A percentile compares a stretch with the other conserved stretches of the same genome.
Conservation (phyloP, 1,140 invertebrate species). For the Zaprionus inermis region DNA sequence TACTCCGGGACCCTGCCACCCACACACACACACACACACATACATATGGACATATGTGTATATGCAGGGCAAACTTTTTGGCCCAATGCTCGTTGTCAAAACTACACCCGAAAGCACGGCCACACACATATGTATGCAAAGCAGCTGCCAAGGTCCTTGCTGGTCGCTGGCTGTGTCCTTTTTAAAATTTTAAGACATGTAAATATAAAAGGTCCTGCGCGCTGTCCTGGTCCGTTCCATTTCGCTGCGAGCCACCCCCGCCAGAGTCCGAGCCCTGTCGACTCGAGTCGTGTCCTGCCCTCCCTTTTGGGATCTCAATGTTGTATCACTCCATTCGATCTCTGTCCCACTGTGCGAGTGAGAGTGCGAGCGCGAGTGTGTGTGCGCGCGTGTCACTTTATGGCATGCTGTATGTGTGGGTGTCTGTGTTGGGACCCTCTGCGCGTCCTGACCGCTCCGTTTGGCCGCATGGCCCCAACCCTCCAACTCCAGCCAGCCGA, state of each 20-base stretch:
- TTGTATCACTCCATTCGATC: slow-evolving; percentile 73
- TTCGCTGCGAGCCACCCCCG: slow-evolving; percentile 44
- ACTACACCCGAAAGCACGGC: slow-evolving; percentile 67
- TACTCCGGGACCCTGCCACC: slow-evolving; percentile 59
- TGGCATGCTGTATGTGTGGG: slow-evolving; percentile 26
- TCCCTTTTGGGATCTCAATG: slow-evolving; percentile 61
- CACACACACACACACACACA: slow-evolving; percentile 54
- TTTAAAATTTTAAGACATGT: slow-evolving; percentile 83
- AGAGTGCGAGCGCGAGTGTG: slow-evolving; percentile 21
- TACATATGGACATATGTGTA: slow-evolving; percentile 22
- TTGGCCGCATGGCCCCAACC: slow-evolving; percentile 2
- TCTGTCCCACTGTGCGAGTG: slow-evolving; percentile 34
- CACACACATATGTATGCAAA: slow-evolving; percentile 63
- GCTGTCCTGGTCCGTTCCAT: slow-evolving; percentile 43
- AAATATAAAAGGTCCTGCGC: slow-evolving; percentile 81
- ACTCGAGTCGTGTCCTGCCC: slow-evolving; percentile 31
- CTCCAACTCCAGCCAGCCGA: background rate
- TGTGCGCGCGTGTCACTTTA: slow-evolving; percentile 18
- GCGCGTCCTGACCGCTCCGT: slow-evolving; percentile 69
- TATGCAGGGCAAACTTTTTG: slow-evolving; percentile 36
- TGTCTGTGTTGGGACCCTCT: slow-evolving; percentile 32
- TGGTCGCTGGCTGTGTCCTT: slow-evolving; percentile 53
- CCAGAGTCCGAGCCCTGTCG: slow-evolving; percentile 51
- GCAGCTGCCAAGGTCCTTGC: slow-evolving; percentile 68
- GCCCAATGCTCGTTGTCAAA: slow-evolving; percentile 75